phyloP scores from a whole-genome alignment of 2,888 invertebrate species.

The Spisula solida region DNA sequence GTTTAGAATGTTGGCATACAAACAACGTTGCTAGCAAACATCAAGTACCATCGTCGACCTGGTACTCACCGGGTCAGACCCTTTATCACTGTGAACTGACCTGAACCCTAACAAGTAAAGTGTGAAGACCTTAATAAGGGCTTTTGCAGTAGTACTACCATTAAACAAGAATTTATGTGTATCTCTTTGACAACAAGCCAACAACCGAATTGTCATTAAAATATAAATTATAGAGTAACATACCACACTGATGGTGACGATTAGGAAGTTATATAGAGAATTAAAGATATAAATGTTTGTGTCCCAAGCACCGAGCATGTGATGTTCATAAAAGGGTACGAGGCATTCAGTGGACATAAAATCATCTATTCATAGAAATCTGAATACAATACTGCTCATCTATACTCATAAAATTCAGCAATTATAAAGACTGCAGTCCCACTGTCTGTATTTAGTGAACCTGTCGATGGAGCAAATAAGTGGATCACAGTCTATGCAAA shows the following conservation, averaged over 20 bases:
- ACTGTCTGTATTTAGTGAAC: neutral
- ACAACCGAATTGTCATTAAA: constrained; percentile 41
- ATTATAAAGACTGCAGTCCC: constrained; percentile 2
- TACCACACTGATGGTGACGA: neutral
- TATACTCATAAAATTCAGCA: neutral
- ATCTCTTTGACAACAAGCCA: constrained; percentile 43
- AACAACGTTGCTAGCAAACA: neutral
- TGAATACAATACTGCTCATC: neutral
- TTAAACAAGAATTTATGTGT: constrained; percentile 36
- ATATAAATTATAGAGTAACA: constrained; percentile 30
- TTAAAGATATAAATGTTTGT: constrained; percentile 32
- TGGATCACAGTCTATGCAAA: neutral
- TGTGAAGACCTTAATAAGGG: constrained; percentile 42
- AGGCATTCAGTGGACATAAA: constrained; percentile 39
- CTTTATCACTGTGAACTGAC: constrained; percentile 30
- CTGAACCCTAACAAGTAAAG: constrained; percentile 35
- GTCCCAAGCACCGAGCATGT: neutral
- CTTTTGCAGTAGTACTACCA: neutral
- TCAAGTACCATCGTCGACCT: constrained; percentile 30
- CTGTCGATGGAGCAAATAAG: neutral
- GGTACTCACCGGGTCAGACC: constrained; percentile 35
- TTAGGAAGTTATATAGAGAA: constrained; percentile 22
- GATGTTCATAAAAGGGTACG: constrained; percentile 1
- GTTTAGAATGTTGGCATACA: neutral
- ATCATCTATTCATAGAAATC: constrained; percentile 35